A percentile compares a stretch with the other conserved stretches of the same genome.
These are phyloP conservation scores for Poicephalus meyeri DNA, from an alignment of 2,113 vertebrate genomes.

Conservation along the genomic window DNA sequence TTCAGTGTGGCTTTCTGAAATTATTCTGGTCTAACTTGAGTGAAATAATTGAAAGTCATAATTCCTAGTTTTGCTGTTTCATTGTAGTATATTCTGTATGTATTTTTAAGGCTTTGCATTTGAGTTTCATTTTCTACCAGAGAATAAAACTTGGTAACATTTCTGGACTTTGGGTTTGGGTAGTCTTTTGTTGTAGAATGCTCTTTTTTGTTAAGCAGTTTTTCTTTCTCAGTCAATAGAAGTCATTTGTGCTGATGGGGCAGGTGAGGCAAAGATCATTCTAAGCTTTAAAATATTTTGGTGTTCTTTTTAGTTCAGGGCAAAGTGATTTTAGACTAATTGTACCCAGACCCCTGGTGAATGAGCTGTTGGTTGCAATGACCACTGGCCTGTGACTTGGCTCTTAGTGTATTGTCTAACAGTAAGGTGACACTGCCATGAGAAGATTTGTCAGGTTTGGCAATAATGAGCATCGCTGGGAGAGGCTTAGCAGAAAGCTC, in stretches of 20 bases:
- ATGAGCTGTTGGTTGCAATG: background rate
- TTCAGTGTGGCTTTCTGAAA: conserved; percentile 16
- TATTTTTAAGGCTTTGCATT: conserved; percentile 10
- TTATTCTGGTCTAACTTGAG: conserved; percentile 12
- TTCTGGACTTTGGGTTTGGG: background rate
- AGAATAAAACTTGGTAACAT: background rate
- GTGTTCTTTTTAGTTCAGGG: background rate
- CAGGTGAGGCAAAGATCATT: background rate
- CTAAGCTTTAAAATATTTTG: background rate
- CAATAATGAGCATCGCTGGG: background rate
- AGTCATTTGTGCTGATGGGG: background rate
- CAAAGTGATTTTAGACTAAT: background rate
- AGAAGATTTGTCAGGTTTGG: background rate
- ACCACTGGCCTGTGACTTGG: background rate
- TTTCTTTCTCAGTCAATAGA: background rate
- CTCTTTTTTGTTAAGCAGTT: background rate
- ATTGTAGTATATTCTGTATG: background rate
- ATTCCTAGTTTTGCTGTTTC: background rate
- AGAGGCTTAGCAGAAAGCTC: background rate
- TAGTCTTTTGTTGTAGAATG: background rate
- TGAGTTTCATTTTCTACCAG: conserved; percentile 10
- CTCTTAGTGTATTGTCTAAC: background rate
- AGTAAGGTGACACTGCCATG: background rate
- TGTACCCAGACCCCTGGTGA: background rate
- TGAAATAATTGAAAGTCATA: conserved; percentile 24